Conservation (phyloP, 2,888 invertebrate genomes). For the Drosophila fungiperda region DNA sequence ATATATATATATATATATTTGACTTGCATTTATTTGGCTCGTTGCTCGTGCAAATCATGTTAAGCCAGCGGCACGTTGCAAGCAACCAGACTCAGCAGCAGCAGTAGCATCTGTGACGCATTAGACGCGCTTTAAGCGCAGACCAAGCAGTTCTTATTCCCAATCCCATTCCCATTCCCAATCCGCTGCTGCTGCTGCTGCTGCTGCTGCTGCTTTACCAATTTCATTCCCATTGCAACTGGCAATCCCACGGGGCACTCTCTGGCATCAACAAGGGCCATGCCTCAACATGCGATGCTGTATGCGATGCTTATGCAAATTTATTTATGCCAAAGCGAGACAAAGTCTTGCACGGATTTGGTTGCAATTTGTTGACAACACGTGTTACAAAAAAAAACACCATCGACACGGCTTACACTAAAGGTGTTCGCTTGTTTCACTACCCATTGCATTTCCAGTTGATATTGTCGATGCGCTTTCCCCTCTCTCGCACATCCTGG, state of each 20-base stretch:
- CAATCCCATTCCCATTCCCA: background rate
- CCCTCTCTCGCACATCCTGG: background rate
- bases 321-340: slow-evolving; percentile 74
- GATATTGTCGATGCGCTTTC: background rate
- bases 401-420: slow-evolving; percentile 6
- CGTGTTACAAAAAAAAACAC: slow-evolving; percentile 59
- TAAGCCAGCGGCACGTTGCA: slow-evolving; percentile 59
- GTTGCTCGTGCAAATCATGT: slow-evolving; percentile 68
- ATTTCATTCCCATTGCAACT: slow-evolving; percentile 24
- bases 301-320: slow-evolving; percentile 71
- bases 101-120: slow-evolving; percentile 9
- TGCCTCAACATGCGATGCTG: slow-evolving; percentile 40
- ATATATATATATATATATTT: slow-evolving; percentile 14
- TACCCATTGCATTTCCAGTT: background rate
- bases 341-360: slow-evolving; percentile 73
- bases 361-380: slow-evolving; percentile 78
- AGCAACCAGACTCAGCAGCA: background rate
- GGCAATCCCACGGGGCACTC: slow-evolving; percentile 7
- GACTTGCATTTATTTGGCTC: slow-evolving; percentile 58
- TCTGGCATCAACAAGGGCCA: slow-evolving; percentile 8
- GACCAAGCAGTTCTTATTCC: slow-evolving; percentile 7
- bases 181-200: background rate
- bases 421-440: slow-evolving; percentile 18
- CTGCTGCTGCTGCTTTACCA: slow-evolving; percentile 2
- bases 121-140: slow-evolving; percentile 37